Evolutionary conservation across 1,140 invertebrate genomes (phyloP), one percentile per base, ranked within the genome.

Genomic region (Maconellicoccus hirsutus): DNA sequence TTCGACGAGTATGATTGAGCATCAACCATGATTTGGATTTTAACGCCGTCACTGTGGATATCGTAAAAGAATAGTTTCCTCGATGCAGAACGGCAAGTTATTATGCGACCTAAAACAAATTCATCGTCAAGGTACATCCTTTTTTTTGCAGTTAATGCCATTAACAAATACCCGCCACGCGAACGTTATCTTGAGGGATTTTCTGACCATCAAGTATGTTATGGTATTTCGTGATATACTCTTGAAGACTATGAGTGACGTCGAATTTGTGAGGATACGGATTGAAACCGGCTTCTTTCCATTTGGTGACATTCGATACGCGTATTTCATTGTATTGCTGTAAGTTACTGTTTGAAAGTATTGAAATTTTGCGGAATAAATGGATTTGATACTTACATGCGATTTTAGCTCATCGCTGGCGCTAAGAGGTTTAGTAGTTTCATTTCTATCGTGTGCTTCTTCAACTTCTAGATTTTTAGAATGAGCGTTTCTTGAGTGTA

Each of bases 181-280:
- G 90, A 26, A 90, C 78, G 4, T 81, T 82, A 52, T 85, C 84
- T 77, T 88, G 84, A 72, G 92, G 85, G 14, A 91, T 75, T 16
- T 88, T 85, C 77, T 96, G 86, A 26, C 89, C 92, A 77, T 88
- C 84, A 72, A 84, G 84, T 38, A 86, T 72, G 59, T 86, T 77
- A 75, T 83, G 75, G 77, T 96, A 99, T 75, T 91, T 93, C 69
- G 89, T 84, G 75, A 99, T 93, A 77, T 96, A 99, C 23, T 91
- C 87, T 76, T 89, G 85, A 70, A 99, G 80, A 0, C 94, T 96
- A 23, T 87, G 92, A 2, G 88, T 86, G 0, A 99, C 96, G 82
- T 94, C 84, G 78, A 97, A 99, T 81, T 99, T 99, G 80, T 99
- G 98, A 21, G 97, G 97, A 80, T 99, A 99, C n/a, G 96, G 96